Base-by-base conservation (phyloP, 1,140 invertebrate genomes). In the Physella acuta region DNA sequence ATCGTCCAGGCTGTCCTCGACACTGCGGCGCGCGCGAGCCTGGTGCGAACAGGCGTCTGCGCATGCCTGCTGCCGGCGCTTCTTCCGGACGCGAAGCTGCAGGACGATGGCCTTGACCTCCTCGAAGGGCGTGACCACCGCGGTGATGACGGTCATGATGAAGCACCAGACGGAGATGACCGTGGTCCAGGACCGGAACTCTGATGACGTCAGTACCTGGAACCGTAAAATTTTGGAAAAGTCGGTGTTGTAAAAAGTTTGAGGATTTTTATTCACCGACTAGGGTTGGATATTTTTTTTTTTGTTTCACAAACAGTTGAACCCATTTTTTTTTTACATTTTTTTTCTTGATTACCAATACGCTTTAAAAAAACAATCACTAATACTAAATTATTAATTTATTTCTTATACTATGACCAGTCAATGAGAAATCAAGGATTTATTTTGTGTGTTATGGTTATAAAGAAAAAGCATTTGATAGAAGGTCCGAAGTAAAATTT, bases 171-270 rank as follows among this genome's bases (percentile, higher is more conserved):
- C 33, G 5, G 3, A 17, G 28, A 59, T 30, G 4, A 36, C 33
- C 28, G 33, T 59, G 17, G 33, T 30, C 56, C 56, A 59, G 30
- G 14, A 31, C 30, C 33, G 20, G 56, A 59, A 36, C n/a, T 59
- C 56, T 30, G 56, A 59, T 59, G 56, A 17, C 30, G 56, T 59
- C 56, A 59, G 20, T 17, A 36, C 33, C 28, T 59, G 56, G 53
- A 49, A 49, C n/a, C 11, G 44, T n/a, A 49, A 49, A 49, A 49
- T n/a, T 14, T 11, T 49, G 11, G 20, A 44, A 44, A 44, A 20
- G 8, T 44, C 39, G 20, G 8, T 44, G 8, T 20, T 44, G 8
- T 44, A 11, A 11, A 8, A 11, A 44, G 20, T 44, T 8, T 44
- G 8, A 44, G 20, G 20, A 44, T 11, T 20, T 11, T 20, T 44